Conservation (phyloP, 2,113 vertebrate genomes). For the Sylvietta virens region DNA sequence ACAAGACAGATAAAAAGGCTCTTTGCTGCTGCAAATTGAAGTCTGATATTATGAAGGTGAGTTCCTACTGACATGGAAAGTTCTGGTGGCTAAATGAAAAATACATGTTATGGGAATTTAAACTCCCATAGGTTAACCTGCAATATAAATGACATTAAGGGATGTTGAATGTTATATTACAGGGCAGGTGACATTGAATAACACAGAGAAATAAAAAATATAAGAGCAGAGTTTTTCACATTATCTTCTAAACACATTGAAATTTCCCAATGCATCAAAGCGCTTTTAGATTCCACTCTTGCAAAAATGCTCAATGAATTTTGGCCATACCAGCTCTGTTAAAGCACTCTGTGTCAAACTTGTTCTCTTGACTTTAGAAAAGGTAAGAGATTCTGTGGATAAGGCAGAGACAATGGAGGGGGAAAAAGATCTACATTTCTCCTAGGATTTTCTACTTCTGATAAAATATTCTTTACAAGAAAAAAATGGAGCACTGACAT, state of each 20-base stretch:
- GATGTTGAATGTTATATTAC: constrained; percentile 20
- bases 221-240: neutral
- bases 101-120: constrained; percentile 2
- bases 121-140: constrained; percentile 20
- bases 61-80: neutral
- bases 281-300: neutral
- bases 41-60: neutral
- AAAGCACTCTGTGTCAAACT: neutral
- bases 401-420: neutral
- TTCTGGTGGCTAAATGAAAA: constrained; percentile 41
- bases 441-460: neutral
- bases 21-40: neutral
- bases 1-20: neutral
- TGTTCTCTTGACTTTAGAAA: neutral
- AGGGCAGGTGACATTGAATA: neutral
- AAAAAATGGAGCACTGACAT: neutral
- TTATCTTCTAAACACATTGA: neutral
- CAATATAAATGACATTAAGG: constrained; percentile 25
- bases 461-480: neutral
- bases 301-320: neutral
- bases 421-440: rapidly evolving
- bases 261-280: neutral
- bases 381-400: neutral
- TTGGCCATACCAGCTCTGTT: neutral
- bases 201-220: neutral